phyloP scores from a whole-genome alignment of 2,888 invertebrate species.

The Zygaena filipendulae region DNA sequence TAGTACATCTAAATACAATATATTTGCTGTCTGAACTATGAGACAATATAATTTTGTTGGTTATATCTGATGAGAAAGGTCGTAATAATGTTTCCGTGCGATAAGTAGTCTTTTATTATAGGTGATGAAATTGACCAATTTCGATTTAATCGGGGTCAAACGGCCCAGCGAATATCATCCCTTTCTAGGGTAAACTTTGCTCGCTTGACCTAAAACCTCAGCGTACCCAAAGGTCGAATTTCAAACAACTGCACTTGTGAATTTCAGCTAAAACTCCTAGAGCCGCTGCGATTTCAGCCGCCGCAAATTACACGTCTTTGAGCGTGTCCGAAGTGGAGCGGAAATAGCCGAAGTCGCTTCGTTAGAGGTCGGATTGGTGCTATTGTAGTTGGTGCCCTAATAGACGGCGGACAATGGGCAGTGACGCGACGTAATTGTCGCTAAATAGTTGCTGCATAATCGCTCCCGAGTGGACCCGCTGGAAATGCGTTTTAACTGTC shows the following conservation, averaged over 20 bases:
- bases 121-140: too few species aligned
- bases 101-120: too few species aligned
- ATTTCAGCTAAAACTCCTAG: constrained; percentile 44
- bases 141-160: constrained; percentile 5
- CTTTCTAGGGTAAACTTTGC: constrained; percentile 21
- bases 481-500: constrained; percentile 42
- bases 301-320: constrained; percentile 65
- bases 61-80: too few species aligned
- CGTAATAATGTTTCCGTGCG: too few species aligned
- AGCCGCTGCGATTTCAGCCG: constrained; percentile 42
- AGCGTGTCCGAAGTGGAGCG: constrained; percentile 44
- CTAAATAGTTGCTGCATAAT: constrained; percentile 52
- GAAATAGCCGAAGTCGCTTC: constrained; percentile 60
- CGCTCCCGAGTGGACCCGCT: constrained; percentile 24
- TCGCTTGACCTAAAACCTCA: constrained; percentile 33
- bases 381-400: constrained; percentile 52
- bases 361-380: constrained; percentile 55
- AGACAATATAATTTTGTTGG: too few species aligned
- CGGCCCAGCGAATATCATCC: constrained; percentile 8
- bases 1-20: too few species aligned
- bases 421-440: constrained; percentile 55
- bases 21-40: too few species aligned
- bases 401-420: constrained; percentile 56
- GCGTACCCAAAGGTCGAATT: constrained; percentile 33
- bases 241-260: constrained; percentile 39